These are phyloP conservation scores for Pangasianodon gigas DNA, from an alignment of 2,113 vertebrate genomes.

Conservation along the genomic window DNA sequence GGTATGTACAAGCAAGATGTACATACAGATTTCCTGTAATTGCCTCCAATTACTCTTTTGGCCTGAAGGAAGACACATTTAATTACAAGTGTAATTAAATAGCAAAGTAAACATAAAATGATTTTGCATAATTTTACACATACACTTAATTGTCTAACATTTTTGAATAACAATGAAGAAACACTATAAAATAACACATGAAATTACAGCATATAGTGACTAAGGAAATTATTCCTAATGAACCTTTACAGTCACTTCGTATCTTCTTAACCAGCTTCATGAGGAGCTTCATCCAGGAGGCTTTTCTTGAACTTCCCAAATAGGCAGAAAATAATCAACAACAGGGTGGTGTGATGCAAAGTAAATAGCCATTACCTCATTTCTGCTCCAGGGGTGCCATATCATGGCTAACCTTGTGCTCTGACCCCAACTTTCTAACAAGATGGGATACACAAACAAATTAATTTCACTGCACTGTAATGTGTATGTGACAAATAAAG, in stretches of 20 bases:
- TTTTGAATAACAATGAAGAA: not conserved
- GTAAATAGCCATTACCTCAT: no score
- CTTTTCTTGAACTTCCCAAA: not conserved
- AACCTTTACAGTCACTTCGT: not conserved
- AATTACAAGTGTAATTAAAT: not conserved
- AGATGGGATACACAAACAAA: no score
- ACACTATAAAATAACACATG: not conserved
- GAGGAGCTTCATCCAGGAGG: not conserved
- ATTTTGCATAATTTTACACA: not conserved
- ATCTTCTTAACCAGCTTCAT: not conserved
- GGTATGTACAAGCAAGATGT: not conserved
- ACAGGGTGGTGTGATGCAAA: not conserved
- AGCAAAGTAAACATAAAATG: not conserved
- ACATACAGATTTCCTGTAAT: not conserved
- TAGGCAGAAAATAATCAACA: not conserved
- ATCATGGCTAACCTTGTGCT: no score
- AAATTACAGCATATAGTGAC: not conserved
- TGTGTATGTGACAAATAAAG: no score
- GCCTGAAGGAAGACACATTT: not conserved
- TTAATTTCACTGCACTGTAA: no score
- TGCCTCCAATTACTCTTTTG: conserved; percentile 8
- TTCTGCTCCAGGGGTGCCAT: no score
- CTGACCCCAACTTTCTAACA: no score
- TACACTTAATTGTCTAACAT: not conserved
- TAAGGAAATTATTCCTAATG: not conserved